These are phyloP conservation scores for Galagoides demidoff DNA, from an alignment of 2,797 vertebrate species.

Conservation along the genomic window DNA sequence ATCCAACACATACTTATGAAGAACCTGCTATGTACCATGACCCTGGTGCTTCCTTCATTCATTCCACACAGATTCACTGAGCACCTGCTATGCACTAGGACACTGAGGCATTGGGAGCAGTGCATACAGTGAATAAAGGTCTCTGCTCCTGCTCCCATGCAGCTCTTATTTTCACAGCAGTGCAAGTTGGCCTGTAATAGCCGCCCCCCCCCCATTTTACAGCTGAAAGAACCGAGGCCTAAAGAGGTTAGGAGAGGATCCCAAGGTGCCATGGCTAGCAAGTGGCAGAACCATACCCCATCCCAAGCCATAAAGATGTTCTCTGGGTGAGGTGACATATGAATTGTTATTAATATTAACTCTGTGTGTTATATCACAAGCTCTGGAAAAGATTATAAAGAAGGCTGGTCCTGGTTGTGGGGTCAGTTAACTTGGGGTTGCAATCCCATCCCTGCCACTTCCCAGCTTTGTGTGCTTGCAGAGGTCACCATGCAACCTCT, in stretches of 20 bases:
- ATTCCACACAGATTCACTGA: not conserved
- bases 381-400: not conserved
- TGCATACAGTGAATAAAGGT: not conserved
- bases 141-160: rapidly evolving
- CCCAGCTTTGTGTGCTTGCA: not conserved
- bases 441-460: not conserved
- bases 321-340: not conserved
- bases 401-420: not conserved
- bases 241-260: not conserved
- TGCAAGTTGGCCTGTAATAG: not conserved
- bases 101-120: not conserved
- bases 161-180: not conserved
- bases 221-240: not conserved
- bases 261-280: not conserved
- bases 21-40: not conserved
- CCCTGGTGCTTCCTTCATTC: not conserved
- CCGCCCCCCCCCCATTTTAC: not conserved
- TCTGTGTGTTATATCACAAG: not conserved
- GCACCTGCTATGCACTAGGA: not conserved
- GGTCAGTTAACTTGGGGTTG: not conserved
- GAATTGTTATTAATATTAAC: not conserved
- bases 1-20: not conserved
- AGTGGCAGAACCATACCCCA: not conserved
- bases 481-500: rapidly evolving
- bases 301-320: not conserved